Percentiles rank a stretch among this genome's conserved stretches.
These are phyloP conservation scores for Dufourea novaeangliae DNA, from an alignment of 1,140 invertebrate species.

Conservation along the genomic window DNA sequence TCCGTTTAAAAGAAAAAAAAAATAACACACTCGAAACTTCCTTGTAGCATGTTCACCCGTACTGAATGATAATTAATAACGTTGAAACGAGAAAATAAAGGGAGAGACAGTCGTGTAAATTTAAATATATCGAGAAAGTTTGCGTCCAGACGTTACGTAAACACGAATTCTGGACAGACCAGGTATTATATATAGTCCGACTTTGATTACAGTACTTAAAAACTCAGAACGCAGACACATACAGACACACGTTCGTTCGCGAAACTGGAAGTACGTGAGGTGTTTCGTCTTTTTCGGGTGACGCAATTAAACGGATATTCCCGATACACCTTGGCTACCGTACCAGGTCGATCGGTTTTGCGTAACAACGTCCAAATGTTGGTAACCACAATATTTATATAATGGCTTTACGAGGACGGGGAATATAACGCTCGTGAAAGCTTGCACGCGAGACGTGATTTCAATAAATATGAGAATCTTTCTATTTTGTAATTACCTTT, in stretches of 20 bases:
- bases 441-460: neutral
- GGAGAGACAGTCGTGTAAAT: neutral
- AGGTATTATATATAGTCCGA: conserved; percentile 21
- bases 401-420: conserved; percentile 15
- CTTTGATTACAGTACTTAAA: conserved; percentile 32
- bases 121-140: conserved; percentile 22
- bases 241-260: neutral
- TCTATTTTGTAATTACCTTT: too few species aligned
- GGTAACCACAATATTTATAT: conserved; percentile 45
- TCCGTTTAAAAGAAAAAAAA: neutral
- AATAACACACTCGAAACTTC: neutral
- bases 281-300: conserved; percentile 33
- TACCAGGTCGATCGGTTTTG: conserved; percentile 22
- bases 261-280: conserved; percentile 13
- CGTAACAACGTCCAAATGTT: conserved; percentile 37
- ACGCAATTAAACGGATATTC: conserved; percentile 41
- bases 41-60: neutral
- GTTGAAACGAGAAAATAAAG: neutral
- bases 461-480: neutral
- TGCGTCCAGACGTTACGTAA: conserved; percentile 30
- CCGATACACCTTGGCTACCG: conserved; percentile 5
- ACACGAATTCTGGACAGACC: conserved; percentile 42
- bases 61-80: neutral
- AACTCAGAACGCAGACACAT: too few species aligned
- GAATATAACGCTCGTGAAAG: conserved; percentile 16